phyloP scores from a whole-genome alignment of 2,797 vertebrate species.

The Apogon hyalosoma region DNA sequence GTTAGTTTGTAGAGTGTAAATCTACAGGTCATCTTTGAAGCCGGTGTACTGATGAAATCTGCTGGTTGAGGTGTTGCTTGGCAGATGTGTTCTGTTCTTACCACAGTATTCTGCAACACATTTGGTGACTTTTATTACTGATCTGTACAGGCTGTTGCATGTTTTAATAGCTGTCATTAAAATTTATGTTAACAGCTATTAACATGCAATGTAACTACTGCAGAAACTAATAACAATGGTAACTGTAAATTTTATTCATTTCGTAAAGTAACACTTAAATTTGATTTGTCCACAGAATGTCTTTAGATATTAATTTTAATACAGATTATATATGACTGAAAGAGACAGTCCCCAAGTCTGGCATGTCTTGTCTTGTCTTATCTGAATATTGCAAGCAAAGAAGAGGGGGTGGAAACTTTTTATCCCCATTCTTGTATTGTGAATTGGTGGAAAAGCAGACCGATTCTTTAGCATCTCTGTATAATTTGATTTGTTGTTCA shows the following conservation, averaged over 20 bases:
- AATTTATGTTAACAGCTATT: neutral
- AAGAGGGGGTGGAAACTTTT: neutral
- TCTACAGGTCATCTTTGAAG: neutral
- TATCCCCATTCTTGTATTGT: neutral
- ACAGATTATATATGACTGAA: too few species aligned
- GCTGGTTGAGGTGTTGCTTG: slow-evolving; percentile 3
- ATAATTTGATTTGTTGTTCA: neutral
- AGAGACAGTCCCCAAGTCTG: neutral
- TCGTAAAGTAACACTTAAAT: neutral
- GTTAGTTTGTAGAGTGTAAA: neutral
- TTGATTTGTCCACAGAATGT: neutral
- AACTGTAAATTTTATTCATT: too few species aligned
- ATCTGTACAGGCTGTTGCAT: neutral
- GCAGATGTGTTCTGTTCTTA: neutral
- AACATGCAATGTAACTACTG: neutral
- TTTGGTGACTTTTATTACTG: too few species aligned
- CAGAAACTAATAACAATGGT: neutral
- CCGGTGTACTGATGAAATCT: neutral
- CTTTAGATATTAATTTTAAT: too few species aligned
- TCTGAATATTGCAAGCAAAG: neutral
- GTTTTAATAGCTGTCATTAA: neutral
- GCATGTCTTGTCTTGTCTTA: neutral
- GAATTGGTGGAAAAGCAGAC: neutral
- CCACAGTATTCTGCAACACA: neutral
- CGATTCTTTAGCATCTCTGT: neutral